Percentiles rank a stretch among this genome's conserved stretches.
phyloP scores from a whole-genome alignment of 2,888 invertebrate genomes.

The Hedya salicella region DNA sequence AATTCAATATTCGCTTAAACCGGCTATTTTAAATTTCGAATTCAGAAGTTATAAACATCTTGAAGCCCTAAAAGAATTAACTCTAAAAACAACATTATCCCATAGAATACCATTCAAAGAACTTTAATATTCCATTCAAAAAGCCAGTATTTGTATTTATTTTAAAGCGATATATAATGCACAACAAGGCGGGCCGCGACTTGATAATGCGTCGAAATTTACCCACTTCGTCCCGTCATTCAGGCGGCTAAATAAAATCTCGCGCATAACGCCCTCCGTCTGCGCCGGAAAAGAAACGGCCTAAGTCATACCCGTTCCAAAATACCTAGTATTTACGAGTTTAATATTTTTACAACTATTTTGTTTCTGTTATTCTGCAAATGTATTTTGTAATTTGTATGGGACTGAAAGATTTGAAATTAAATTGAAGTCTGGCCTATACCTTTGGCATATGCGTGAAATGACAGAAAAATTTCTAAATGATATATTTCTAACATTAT shows the following conservation, averaged over 20 bases:
- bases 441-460: too few species aligned
- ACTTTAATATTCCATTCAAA: slow-evolving; percentile 16
- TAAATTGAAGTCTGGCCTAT: too few species aligned
- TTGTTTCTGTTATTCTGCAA: too few species aligned
- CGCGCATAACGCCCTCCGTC: slow-evolving; percentile 33
- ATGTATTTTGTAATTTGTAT: too few species aligned
- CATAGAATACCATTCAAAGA: slow-evolving; percentile 7
- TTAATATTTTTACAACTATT: too few species aligned
- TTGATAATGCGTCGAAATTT: slow-evolving; percentile 24
- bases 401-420: too few species aligned
- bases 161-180: slow-evolving; percentile 4
- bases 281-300: slow-evolving; percentile 24
- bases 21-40: too few species aligned
- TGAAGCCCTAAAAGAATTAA: not conserved
- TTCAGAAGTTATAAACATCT: too few species aligned
- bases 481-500: too few species aligned
- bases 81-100: not conserved
- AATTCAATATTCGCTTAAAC: too few species aligned
- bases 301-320: too few species aligned
- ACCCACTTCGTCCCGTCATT: slow-evolving; percentile 15
- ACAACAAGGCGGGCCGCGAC: not conserved
- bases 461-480: too few species aligned
- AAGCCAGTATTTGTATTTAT: slow-evolving; percentile 21
- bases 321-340: not conserved
- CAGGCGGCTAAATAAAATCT: slow-evolving; percentile 39